Evolutionary conservation across 2,888 invertebrate species (phyloP), one percentile per base, ranked within the genome.

Genomic region (Taphrorychus bicolor): DNA sequence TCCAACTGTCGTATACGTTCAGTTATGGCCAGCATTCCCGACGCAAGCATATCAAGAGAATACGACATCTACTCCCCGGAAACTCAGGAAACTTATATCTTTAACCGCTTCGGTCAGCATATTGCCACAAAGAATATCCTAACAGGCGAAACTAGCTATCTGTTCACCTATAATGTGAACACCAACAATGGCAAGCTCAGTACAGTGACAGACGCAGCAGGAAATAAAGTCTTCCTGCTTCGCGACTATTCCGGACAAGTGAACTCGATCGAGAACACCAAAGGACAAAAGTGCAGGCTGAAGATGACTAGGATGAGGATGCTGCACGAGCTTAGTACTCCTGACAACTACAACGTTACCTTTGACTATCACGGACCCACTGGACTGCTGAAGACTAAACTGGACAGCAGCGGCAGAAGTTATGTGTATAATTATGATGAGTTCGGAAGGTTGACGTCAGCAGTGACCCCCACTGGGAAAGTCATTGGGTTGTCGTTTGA

Each of bases 31-130:
- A 93, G 93, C 76, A 94, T 95, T 68, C 95, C 95, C 0, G 93
- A 94, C 73, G 92, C 94, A 0, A 93, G 92, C 75, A 87, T 89
- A 0, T 87, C 91, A 0, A 85, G 94, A 49, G 94, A 95, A 78
- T 98, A 97, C 79, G 95, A 97, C 81, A 95, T 99, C 64, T 94
- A 94, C 76, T 95, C 96, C 0, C 94, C 97, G 0, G 96, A 97
- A 76, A 94, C 95, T 2, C 97, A 97, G 81, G 98, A 98, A 81
- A 91, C 95, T 69, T 96, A 95, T 77, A 89, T 95, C 19, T 96
- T 96, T 83, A 96, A 96, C 77, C 85, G 95, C 73, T 95, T 96
- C 78, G 98, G 98, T 0, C 97, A 97, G 80, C 98, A 98, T 78
- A 89, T 95, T 2, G 91, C 93, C 62, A 98, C 97, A 0, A 92